Evolutionary conservation across 2,888 invertebrate genomes (phyloP).

Genomic region (Branchipolynoe longqiensis): DNA sequence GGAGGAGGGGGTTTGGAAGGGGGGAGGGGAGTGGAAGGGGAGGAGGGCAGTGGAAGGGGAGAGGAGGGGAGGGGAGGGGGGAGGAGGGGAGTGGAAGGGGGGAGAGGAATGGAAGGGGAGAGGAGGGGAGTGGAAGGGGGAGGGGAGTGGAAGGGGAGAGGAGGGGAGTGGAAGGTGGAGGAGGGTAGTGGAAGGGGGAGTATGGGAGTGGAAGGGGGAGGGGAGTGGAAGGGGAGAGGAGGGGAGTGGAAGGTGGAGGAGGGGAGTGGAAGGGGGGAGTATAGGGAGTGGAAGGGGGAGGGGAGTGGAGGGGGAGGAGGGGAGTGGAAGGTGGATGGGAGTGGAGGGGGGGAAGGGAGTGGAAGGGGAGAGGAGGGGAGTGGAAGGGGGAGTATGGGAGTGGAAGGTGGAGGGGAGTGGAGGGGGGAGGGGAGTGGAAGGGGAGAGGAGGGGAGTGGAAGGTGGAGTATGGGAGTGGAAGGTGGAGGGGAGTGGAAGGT

Average conservation of each 20-base stretch:
- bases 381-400: background rate
- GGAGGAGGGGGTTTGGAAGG: too few species aligned
- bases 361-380: background rate
- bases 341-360: background rate
- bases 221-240: background rate
- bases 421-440: background rate
- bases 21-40: too few species aligned
- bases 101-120: too few species aligned
- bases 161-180: background rate
- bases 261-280: background rate
- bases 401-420: background rate
- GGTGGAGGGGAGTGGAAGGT: background rate
- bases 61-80: too few species aligned
- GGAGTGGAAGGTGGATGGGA: background rate
- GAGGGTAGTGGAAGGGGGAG: background rate
- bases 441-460: conserved; percentile 1
- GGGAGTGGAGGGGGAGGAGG: background rate
- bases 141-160: too few species aligned
- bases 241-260: background rate
- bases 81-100: too few species aligned
- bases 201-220: background rate
- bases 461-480: background rate
- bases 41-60: too few species aligned
- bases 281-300: background rate
- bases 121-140: too few species aligned